These are phyloP conservation scores for Lasioglossum morio DNA, from an alignment of 2,888 invertebrate genomes.

Conservation along the genomic window DNA sequence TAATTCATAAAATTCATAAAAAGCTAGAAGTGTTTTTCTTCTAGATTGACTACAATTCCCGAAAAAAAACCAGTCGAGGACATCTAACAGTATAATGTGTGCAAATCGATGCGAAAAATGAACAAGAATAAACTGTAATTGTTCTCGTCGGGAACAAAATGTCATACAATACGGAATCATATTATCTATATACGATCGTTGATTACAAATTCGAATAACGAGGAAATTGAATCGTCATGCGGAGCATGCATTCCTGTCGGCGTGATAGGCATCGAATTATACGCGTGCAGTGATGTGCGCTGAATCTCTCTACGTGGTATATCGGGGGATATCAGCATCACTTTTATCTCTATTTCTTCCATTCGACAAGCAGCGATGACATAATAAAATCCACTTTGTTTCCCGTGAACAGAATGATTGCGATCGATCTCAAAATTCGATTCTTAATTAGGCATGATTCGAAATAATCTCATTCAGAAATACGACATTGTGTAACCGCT, in stretches of 20 bases:
- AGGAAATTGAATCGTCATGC: slow-evolving; percentile 58
- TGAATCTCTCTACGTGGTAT: slow-evolving; percentile 12
- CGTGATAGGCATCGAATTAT: slow-evolving; percentile 58
- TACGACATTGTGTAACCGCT: neutral
- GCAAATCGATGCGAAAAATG: neutral
- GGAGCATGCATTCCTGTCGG: slow-evolving; percentile 46
- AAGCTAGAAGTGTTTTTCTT: neutral
- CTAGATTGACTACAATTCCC: neutral
- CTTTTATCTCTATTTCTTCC: slow-evolving; percentile 12
- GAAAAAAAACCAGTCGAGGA: neutral
- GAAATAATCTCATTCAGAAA: neutral
- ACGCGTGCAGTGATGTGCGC: slow-evolving; percentile 43
- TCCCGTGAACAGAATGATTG: neutral
- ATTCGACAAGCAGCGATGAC: neutral
- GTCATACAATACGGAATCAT: slow-evolving; percentile 20
- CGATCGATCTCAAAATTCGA: neutral
- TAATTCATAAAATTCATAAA: neutral
- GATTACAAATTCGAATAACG: slow-evolving; percentile 57
- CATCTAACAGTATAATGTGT: neutral
- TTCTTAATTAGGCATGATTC: neutral
- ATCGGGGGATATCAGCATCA: neutral
- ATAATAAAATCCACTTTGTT: neutral
- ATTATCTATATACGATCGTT: slow-evolving; percentile 27
- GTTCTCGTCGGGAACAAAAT: slow-evolving; percentile 4
- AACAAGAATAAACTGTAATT: neutral